Base-by-base conservation (phyloP, 2,888 invertebrate species). In the Netelia fuscicornis region DNA sequence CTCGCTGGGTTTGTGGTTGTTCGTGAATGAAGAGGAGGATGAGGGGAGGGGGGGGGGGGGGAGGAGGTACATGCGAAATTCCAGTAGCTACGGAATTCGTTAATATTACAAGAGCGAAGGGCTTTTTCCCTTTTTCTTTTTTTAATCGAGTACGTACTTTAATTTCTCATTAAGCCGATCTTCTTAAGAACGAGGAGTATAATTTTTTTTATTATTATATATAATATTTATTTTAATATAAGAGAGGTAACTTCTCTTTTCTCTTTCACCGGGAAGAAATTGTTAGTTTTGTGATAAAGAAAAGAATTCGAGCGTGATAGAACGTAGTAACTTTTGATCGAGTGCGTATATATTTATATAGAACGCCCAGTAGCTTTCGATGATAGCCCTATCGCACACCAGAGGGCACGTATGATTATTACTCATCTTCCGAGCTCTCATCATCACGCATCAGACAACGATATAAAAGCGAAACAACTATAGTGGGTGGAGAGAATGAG, bases 341-440 rank as follows among this genome's bases (percentile, higher is more conserved):
- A 30, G 13, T 48, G 88, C 89, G 89, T 89, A 89, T 89, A 91
- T 91, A 92, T 92, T 92, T 91, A 65, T 20, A 65, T 44, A 65
- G 37, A 91, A 92, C 92, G 92, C 92, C 92, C 92, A 91, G 93
- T 93, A 93, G 93, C 92, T 89, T 89, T 88, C 87, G 48, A 17
- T 52, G 48, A 80, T 80, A 67, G 90, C 89, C 89, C 91, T 91
- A 92, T 92, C 92, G 89, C 90, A 87, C 90, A 44, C 48, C 37
- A 58, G 68, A 88, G 88, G 88, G 88, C 89, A 88, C 17, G 23
- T 58, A 58, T 20, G 89, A 92, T 92, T 91, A 93, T 93, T 92
- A 91, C 90, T 90, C 90, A 89, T 90, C 89, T 89, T 68, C 64
- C 67, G 58, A 68, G 30, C 30, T 30, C 71, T 30, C 67, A 30